Evolutionary conservation across 2,888 invertebrate species (phyloP), one percentile per base, ranked within the genome.

Genomic region (Halocaridina rubra): DNA sequence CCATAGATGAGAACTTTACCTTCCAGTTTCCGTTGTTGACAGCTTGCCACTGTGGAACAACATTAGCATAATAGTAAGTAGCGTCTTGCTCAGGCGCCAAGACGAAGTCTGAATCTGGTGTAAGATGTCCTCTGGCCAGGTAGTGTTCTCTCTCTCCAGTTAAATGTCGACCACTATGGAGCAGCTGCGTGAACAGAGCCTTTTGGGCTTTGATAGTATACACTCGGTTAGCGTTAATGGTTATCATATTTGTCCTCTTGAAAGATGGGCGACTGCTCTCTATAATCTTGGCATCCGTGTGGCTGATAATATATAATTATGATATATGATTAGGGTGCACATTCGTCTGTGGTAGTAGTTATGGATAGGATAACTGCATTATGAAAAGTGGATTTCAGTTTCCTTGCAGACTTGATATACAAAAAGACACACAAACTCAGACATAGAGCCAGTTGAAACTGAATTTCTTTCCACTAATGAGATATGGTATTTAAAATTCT

Each of bases 11-110:
- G n/a, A n/a, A n/a, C 7, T 64, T 27, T 78, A 89, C 89, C 87
- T 89, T 89, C 90, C 90, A 90, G 71, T 90, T 90, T 30, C 90
- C 90, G 84, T 89, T 89, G 64, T 90, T 89, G 59, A 89, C 88
- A 7, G 86, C 46, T 72, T 89, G 89, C 89, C 89, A 90, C 71
- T 89, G 89, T 3, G 89, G 89, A 16, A 88, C 84, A 4, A 88
- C 89, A 77, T 90, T 90, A 30, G 88, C 80, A 72, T 87, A 90
- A 80, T 89, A 89, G 77, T 89, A 90, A 1, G 90, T 89, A 10
- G 89, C 89, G 80, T 89, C 89, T 81, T 89, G 89, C 71, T 89
- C 89, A 32, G 88, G 85, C 32, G 82, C 84, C 59, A 88, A 86
- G n/a, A 89, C 86, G 75, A 89, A 89, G 80, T 90, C 90, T 0